Conservation (phyloP, 2,888 invertebrate genomes). For the Chrysopilus asiliformis region DNA sequence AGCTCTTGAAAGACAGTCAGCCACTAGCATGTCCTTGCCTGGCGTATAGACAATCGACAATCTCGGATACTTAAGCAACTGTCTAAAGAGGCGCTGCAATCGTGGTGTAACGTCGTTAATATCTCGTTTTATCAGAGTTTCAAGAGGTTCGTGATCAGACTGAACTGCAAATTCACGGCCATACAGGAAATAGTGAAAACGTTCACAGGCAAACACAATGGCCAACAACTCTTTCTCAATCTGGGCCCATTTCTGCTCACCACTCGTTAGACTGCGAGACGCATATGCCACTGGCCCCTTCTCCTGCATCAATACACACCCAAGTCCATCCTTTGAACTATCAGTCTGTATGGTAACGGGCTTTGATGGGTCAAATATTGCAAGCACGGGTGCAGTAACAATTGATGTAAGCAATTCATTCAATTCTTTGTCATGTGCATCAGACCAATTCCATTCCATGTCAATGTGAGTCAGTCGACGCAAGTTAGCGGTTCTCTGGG, state of each 20-base stretch:
- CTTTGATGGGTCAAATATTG: slow-evolving; percentile 14
- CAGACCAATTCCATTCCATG: slow-evolving; percentile 11
- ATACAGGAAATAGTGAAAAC: slow-evolving; percentile 8
- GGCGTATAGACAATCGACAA: background rate
- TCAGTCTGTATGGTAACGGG: slow-evolving; percentile 23
- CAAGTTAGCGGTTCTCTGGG: slow-evolving; percentile 9
- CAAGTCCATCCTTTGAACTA: slow-evolving; percentile 19
- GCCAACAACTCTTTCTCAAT: slow-evolving; percentile 7
- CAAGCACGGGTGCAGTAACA: slow-evolving; percentile 4
- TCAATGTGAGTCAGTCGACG: slow-evolving; percentile 12
- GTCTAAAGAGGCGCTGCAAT: too few species aligned
- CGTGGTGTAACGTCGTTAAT: background rate
- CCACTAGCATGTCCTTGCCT: background rate
- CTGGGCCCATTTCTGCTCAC: slow-evolving; percentile 9
- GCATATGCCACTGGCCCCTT: slow-evolving; percentile 16
- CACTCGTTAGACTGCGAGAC: slow-evolving; percentile 5
- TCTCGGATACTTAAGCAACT: background rate
- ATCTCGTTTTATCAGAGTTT: background rate
- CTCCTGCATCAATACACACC: slow-evolving; percentile 24
- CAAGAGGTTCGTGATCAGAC: slow-evolving; percentile 26
- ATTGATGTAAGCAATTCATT: too few species aligned
- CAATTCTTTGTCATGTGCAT: slow-evolving; percentile 8
- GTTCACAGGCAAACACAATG: slow-evolving; percentile 5
- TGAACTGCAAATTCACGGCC: slow-evolving; percentile 19
- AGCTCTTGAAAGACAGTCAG: background rate